Percentiles rank a stretch among this genome's conserved stretches.
Evolutionary conservation across 2,888 invertebrate genomes (phyloP).

Genomic region (Bembecia ichneumoniformis): DNA sequence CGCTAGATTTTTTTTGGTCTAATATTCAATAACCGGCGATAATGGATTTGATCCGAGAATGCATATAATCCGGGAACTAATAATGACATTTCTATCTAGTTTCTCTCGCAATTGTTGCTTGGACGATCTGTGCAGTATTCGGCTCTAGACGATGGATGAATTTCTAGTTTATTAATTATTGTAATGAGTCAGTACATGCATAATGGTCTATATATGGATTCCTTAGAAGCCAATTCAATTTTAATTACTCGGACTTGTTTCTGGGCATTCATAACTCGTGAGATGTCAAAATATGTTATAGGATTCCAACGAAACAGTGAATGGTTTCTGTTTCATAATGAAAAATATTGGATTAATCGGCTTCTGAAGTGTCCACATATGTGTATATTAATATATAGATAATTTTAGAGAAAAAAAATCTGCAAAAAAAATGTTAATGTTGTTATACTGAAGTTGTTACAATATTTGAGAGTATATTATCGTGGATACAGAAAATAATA

Average conservation of each 20-base stretch:
- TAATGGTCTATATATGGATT: slow-evolving; percentile 33
- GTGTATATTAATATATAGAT: slow-evolving; percentile 30
- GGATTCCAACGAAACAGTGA: too few relatives aligned
- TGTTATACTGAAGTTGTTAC: slow-evolving; percentile 73
- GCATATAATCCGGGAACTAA: neutral
- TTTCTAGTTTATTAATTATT: slow-evolving; percentile 56
- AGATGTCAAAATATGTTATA: too few relatives aligned
- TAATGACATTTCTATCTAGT: neutral
- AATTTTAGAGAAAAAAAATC: slow-evolving; percentile 56
- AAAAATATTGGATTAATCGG: too few relatives aligned
- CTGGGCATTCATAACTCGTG: too few relatives aligned
- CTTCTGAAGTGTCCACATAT: neutral
- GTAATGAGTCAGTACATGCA: slow-evolving; percentile 46
- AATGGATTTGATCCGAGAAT: too few relatives aligned
- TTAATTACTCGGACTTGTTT: too few relatives aligned
- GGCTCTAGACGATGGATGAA: slow-evolving; percentile 22
- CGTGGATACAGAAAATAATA: slow-evolving; percentile 49
- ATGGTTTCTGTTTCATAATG: too few relatives aligned
- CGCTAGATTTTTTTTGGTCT: neutral
- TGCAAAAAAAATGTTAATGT: slow-evolving; percentile 65
- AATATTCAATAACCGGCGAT: neutral
- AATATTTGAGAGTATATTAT: slow-evolving; percentile 73
- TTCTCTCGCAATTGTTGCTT: neutral
- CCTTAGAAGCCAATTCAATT: too few relatives aligned
- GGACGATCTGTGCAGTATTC: neutral